Conservation (phyloP, 2,888 invertebrate genomes). For the Drosophila aldrichi region DNA sequence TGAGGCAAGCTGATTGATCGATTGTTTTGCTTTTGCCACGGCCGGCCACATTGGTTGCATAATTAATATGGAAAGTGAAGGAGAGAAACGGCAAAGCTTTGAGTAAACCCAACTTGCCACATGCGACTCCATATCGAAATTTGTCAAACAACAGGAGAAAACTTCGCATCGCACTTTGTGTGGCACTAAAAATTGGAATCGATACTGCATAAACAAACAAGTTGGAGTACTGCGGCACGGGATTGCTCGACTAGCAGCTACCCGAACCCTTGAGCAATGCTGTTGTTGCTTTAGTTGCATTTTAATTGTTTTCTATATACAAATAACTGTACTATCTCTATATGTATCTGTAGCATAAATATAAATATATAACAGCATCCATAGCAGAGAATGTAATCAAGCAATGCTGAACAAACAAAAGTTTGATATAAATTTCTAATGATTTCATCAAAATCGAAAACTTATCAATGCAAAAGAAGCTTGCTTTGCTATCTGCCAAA, state of each 20-base stretch:
- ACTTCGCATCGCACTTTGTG: constrained; percentile 56
- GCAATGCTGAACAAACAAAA: neutral
- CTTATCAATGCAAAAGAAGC: neutral
- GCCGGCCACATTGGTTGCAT: constrained; percentile 63
- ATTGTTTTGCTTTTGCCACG: constrained; percentile 44
- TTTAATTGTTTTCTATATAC: neutral
- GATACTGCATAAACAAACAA: constrained; percentile 49
- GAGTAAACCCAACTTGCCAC: constrained; percentile 55
- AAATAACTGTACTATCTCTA: neutral
- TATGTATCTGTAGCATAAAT: neutral
- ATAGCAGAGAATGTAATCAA: no score
- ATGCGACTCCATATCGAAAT: constrained; percentile 48
- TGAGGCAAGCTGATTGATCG: constrained; percentile 78
- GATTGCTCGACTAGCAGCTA: neutral
- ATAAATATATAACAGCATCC: no score
- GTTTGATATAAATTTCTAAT: neutral
- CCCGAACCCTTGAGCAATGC: neutral
- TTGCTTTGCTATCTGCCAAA: neutral
- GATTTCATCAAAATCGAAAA: neutral
- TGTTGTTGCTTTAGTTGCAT: neutral
- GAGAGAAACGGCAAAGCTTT: constrained; percentile 34
- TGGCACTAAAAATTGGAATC: constrained; percentile 47
- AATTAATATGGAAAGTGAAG: constrained; percentile 73
- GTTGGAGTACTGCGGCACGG: neutral
- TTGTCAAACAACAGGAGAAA: constrained; percentile 56